phyloP scores from a whole-genome alignment of 2,113 vertebrate species.

The Halcyon senegalensis region DNA sequence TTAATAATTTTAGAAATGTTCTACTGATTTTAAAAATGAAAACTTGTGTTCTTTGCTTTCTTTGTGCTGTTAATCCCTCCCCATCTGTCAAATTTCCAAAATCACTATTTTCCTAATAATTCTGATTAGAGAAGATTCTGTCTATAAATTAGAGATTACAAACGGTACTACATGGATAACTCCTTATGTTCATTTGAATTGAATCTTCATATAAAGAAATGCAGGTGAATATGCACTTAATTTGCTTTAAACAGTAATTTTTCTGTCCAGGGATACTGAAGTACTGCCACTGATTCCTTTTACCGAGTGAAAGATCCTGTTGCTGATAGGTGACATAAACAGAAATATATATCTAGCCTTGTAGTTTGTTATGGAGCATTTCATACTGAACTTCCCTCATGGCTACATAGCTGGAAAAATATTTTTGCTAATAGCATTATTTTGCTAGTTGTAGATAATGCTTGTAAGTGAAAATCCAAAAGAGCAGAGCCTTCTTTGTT shows the following conservation, averaged over 20 bases:
- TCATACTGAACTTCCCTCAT: neutral
- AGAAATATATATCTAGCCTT: neutral
- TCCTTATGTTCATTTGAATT: neutral
- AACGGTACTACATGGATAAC: neutral
- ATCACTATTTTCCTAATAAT: neutral
- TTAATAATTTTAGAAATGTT: neutral
- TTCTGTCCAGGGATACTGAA: neutral
- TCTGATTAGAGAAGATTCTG: neutral
- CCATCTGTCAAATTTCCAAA: neutral
- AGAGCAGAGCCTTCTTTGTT: neutral
- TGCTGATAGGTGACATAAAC: neutral
- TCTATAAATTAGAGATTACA: neutral
- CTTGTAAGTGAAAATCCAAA: neutral
- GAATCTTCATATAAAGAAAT: neutral
- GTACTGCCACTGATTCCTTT: neutral
- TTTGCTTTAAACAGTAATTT: neutral
- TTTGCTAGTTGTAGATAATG: neutral
- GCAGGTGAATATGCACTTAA: neutral
- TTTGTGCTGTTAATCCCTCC: neutral
- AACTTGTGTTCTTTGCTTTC: neutral
- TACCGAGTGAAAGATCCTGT: neutral
- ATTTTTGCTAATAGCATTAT: neutral
- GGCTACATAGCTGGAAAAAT: neutral
- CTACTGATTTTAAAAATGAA: neutral
- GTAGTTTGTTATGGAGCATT: neutral